Percentiles rank a stretch among this genome's conserved stretches.
phyloP scores from a whole-genome alignment of 2,797 vertebrate genomes.

The Moxostoma hubbsi region DNA sequence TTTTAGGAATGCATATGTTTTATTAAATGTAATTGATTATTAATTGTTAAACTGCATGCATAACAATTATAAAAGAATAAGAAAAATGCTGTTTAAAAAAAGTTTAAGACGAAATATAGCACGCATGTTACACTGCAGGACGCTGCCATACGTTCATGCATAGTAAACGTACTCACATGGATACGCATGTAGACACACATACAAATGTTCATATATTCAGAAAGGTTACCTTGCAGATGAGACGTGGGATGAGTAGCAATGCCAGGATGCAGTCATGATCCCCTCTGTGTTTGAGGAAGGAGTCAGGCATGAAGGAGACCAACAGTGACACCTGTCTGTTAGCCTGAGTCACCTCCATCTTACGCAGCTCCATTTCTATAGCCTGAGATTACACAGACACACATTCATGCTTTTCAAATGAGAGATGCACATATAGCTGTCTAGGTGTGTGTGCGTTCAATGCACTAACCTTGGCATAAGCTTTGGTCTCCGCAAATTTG shows the following conservation, averaged over 20 bases:
- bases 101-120: too few species aligned
- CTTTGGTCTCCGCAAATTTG: constrained; percentile 97
- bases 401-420: background rate
- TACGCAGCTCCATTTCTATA: constrained; percentile 97
- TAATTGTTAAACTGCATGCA: too few species aligned
- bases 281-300: constrained; percentile 93
- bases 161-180: too few species aligned
- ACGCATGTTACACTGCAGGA: too few species aligned
- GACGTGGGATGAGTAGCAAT: constrained; percentile 93
- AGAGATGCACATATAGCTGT: background rate
- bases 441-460: background rate
- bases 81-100: too few species aligned
- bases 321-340: constrained; percentile 93
- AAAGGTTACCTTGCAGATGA: constrained; percentile 90
- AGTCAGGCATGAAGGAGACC: constrained; percentile 97
- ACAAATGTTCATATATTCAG: too few species aligned
- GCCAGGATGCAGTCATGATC: constrained; percentile 95
- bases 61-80: too few species aligned
- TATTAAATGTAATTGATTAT: too few species aligned
- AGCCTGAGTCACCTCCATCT: constrained; percentile 95
- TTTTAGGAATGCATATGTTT: too few species aligned
- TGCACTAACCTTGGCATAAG: constrained; percentile 90
- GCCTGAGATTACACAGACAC: constrained; percentile 77
- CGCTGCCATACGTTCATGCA: too few species aligned
- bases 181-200: too few species aligned